Conservation (phyloP, 2,888 invertebrate species). For the Masnerella sp. region DNA sequence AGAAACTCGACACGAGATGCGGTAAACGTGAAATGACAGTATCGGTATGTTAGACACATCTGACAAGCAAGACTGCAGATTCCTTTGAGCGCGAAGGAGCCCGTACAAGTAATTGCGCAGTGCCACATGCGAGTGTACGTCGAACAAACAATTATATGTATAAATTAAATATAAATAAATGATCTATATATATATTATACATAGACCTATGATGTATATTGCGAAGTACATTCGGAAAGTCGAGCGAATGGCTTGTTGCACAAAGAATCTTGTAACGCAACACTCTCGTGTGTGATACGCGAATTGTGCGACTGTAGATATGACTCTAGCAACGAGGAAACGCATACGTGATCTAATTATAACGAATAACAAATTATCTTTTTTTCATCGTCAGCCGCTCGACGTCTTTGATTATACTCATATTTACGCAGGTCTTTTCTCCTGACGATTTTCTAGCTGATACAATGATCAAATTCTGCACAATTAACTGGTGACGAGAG, state of each 20-base stretch:
- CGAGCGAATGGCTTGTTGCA: conserved; percentile 55
- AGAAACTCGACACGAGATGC: conserved; percentile 52
- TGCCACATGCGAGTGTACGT: conserved; percentile 49
- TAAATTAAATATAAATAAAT: conserved; percentile 49
- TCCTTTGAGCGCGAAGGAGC: conserved; percentile 45
- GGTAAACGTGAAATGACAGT: conserved; percentile 55
- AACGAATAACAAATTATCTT: conserved; percentile 30
- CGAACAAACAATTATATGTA: conserved; percentile 32
- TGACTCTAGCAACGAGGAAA: conserved; percentile 27
- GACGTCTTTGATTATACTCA: conserved; percentile 37
- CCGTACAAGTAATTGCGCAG: conserved; percentile 54
- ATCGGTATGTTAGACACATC: conserved; percentile 47
- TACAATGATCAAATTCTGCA: conserved; percentile 64
- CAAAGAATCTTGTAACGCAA: conserved; percentile 57
- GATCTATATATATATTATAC: conserved; percentile 44
- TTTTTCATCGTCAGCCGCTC: conserved; percentile 26
- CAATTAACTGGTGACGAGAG: conserved; percentile 65
- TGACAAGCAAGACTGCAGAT: conserved; percentile 53
- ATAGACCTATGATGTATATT: conserved; percentile 51
- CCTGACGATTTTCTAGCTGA: conserved; percentile 62
- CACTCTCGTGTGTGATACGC: conserved; percentile 36
- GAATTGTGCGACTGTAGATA: conserved; percentile 24
- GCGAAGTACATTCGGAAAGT: conserved; percentile 47
- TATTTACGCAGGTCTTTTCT: conserved; percentile 49
- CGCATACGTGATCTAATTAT: conserved; percentile 53